These are phyloP conservation scores for Apis laboriosa DNA, from an alignment of 1,140 invertebrate species.

Conservation along the genomic window DNA sequence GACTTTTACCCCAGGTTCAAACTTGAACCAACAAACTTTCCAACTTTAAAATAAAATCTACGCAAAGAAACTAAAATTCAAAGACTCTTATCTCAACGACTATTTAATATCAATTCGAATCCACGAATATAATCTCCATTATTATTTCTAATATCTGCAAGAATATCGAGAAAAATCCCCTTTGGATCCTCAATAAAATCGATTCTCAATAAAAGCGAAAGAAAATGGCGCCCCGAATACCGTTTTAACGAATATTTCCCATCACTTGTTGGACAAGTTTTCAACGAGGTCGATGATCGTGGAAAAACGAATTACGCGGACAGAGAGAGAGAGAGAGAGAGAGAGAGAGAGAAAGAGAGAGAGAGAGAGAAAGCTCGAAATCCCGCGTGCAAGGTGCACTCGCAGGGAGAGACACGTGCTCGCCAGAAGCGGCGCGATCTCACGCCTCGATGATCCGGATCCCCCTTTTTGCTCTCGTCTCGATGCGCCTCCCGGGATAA, in stretches of 20 bases:
- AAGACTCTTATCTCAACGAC: no score
- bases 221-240: neutral
- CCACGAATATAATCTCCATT: no score
- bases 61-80: no score
- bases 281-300: neutral
- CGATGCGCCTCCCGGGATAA: neutral
- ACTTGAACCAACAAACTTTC: no score
- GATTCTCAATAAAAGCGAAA: neutral
- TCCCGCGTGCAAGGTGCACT: neutral
- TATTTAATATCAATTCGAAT: no score
- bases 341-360: no score
- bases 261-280: neutral
- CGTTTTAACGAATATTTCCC: neutral
- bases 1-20: no score
- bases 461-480: neutral
- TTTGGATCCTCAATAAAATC: neutral
- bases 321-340: no score
- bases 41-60: no score
- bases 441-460: conserved; percentile 47
- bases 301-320: neutral
- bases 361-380: neutral
- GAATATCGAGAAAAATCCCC: no score
- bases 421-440: conserved; percentile 47
- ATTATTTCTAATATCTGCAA: no score
- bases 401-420: conserved; percentile 38